These are phyloP conservation scores for Solenodon paradoxus DNA, from an alignment of 2,113 vertebrate genomes.

Conservation along the genomic window DNA sequence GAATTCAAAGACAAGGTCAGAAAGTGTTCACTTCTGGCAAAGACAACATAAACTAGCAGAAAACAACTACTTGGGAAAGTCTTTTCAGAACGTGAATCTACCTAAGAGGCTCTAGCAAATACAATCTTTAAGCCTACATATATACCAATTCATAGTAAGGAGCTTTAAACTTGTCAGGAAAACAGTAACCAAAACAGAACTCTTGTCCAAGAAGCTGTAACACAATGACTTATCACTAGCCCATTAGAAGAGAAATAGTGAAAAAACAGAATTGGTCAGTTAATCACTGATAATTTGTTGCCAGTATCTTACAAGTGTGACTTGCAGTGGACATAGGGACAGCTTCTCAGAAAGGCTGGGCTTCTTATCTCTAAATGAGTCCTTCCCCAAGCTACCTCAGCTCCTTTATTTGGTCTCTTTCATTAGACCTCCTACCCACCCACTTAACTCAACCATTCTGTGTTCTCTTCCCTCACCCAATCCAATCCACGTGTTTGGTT, in stretches of 20 bases:
- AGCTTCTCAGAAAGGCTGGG: not conserved
- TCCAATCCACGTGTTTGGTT: not conserved
- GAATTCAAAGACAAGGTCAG: conserved; percentile 28
- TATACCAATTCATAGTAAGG: not conserved
- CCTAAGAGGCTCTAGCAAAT: not conserved
- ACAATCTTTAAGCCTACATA: not conserved
- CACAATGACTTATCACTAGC: not conserved
- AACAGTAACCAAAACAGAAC: not conserved
- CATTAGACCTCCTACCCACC: not conserved
- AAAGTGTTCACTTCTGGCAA: not conserved
- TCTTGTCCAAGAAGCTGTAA: not conserved
- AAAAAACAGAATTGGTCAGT: not conserved
- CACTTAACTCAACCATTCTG: not conserved
- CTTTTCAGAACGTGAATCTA: conserved; percentile 7
- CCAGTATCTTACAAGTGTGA: not conserved
- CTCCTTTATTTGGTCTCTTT: not conserved
- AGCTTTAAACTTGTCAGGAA: conserved; percentile 6
- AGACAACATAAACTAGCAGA: conserved; percentile 12
- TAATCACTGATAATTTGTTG: not conserved
- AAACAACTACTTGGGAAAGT: conserved; percentile 10
- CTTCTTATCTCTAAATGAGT: not conserved
- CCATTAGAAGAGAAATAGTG: not conserved
- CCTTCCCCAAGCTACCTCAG: not conserved
- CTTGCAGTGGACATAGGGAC: not conserved
- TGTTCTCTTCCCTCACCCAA: not conserved